phyloP scores from a whole-genome alignment of 2,797 vertebrate genomes.

The Microtus obscurus region DNA sequence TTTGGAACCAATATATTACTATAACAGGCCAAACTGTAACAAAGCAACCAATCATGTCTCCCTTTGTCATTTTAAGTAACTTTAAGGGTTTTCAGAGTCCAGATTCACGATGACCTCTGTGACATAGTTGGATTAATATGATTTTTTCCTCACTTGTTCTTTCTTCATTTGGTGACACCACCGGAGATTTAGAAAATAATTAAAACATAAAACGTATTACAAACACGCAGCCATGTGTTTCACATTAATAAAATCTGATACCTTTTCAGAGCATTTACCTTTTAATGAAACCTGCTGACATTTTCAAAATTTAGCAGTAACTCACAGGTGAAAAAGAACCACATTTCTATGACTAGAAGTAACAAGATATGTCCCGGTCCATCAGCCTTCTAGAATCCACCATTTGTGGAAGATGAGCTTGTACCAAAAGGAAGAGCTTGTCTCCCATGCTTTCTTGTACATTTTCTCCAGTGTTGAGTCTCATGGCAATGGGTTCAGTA shows the following conservation, averaged over 20 bases:
- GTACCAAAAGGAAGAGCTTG: background rate
- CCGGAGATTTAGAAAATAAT: conserved; percentile 27
- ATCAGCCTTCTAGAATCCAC: conserved; percentile 20
- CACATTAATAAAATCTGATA: background rate
- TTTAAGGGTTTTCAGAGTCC: background rate
- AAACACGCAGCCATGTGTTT: background rate
- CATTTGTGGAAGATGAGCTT: background rate
- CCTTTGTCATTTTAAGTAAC: background rate
- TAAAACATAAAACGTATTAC: conserved; percentile 17
- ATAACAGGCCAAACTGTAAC: background rate
- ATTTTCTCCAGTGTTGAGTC: background rate
- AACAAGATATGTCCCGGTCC: background rate
- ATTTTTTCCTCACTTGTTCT: background rate
- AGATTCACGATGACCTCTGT: background rate
- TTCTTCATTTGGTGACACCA: background rate
- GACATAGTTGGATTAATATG: background rate
- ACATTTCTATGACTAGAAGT: conserved; percentile 5
- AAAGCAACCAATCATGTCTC: background rate
- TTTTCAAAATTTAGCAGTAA: background rate
- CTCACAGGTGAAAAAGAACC: background rate
- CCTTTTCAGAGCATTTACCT: conserved; percentile 1
- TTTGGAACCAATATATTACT: conserved; percentile 12
- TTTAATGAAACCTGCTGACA: background rate
- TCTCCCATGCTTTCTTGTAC: background rate
- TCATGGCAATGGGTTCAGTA: background rate